Evolutionary conservation across 2,113 vertebrate genomes (phyloP).

Genomic region (Alectura lathami): DNA sequence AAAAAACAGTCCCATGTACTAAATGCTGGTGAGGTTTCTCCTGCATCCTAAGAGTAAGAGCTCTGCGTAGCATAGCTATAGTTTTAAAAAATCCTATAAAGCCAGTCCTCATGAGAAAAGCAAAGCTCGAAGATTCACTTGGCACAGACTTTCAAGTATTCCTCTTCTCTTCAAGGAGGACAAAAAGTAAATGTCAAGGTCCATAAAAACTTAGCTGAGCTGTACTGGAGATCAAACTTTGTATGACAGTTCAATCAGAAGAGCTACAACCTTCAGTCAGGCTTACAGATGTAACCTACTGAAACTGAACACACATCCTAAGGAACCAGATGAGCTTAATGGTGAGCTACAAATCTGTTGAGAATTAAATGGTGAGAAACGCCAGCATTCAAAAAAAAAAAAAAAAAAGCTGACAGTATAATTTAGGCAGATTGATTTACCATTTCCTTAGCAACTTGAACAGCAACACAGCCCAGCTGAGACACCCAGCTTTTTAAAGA

Average conservation of each 20-base stretch:
- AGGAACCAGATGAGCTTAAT: not conserved
- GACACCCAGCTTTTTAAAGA: not conserved
- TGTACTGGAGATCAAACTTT: not conserved
- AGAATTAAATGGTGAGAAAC: not conserved
- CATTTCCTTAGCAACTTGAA: not conserved
- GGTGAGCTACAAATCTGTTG: not conserved
- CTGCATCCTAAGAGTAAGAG: not conserved
- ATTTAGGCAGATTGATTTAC: not conserved
- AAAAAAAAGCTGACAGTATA: not conserved
- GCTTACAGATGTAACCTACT: not conserved
- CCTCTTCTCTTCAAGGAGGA: accelerated
- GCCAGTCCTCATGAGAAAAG: not conserved
- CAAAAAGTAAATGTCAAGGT: not conserved
- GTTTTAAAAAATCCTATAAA: not conserved
- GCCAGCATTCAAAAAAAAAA: not conserved
- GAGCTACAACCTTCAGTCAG: not conserved
- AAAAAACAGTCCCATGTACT: not conserved
- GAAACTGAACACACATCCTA: not conserved
- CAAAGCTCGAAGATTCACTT: not conserved
- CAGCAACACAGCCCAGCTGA: not conserved
- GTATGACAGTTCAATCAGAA: not conserved
- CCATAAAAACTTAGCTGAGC: not conserved
- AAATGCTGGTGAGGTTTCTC: not conserved
- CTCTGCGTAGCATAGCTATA: not conserved
- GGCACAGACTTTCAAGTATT: not conserved